Evolutionary conservation across 2,888 invertebrate species (phyloP), one percentile per base, ranked within the genome.

Genomic region (Troglohyphantes excavatus): DNA sequence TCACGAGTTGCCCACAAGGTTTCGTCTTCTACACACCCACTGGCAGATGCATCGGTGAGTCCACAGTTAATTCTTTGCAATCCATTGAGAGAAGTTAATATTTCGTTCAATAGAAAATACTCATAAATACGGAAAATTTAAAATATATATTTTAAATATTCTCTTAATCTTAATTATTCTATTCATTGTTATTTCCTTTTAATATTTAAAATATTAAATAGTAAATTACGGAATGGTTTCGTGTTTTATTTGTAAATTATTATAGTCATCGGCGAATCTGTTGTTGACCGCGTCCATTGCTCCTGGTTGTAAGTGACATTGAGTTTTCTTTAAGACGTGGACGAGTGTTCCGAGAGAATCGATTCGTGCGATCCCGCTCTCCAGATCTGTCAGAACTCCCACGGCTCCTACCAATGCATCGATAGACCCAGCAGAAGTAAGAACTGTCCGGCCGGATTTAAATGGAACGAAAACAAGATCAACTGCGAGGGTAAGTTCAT

Each of bases 271-370:
- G n/a, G n/a, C n/a, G n/a, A n/a, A n/a, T n/a, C n/a, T n/a, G n/a
- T n/a, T n/a, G n/a, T n/a, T n/a, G n/a, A n/a, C n/a, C n/a, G n/a
- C n/a, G n/a, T n/a, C n/a, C n/a, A n/a, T n/a, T n/a, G n/a, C n/a
- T n/a, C n/a, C n/a, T n/a, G n/a, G n/a, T n/a, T n/a, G n/a, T n/a
- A n/a, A n/a, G n/a, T n/a, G n/a, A n/a, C n/a, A n/a, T n/a, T n/a
- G n/a, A n/a, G n/a, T n/a, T 33, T 39, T 81, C 91, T 88, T 68
- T 19, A 29, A 93, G 96, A 96, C 92, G 94, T 96, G 29, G 95
- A 96, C 93, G 96, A 96, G 93, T 96, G 96, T 92, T 91, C 93
- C 0, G 95, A 95, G 88, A 94, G 94, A 0, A 93, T 92, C 13
- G 94, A 95, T 92, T 95, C 90, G 67, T 93, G 93, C 81, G 76